These are phyloP conservation scores for Labia minor DNA, from an alignment of 2,888 invertebrate species.

Conservation along the genomic window DNA sequence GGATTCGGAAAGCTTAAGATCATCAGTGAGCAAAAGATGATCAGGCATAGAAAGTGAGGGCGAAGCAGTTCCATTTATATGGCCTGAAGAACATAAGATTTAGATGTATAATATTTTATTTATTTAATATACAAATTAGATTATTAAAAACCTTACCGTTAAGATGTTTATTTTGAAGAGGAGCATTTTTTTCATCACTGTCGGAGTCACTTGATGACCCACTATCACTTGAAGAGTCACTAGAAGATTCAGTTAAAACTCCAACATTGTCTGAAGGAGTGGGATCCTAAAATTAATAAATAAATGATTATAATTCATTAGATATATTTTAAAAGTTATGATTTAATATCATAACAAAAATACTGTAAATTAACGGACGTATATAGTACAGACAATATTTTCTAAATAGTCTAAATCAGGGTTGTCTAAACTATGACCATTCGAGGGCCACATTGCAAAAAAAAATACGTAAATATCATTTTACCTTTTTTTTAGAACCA, in stretches of 20 bases:
- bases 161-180: constrained; percentile 20
- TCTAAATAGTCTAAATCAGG: too few relatives aligned
- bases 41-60: constrained; percentile 42
- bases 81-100: constrained; percentile 30
- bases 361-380: too few relatives aligned
- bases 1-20: constrained; percentile 76
- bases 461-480: too few relatives aligned
- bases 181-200: constrained; percentile 33
- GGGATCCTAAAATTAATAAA: constrained; percentile 33
- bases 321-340: constrained; percentile 4
- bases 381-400: too few relatives aligned
- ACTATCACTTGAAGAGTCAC: constrained; percentile 36
- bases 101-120: neutral
- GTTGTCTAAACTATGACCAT: too few relatives aligned
- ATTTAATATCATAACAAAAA: too few relatives aligned
- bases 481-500: too few relatives aligned
- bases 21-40: constrained; percentile 60
- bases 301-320: constrained; percentile 17
- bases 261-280: constrained; percentile 28
- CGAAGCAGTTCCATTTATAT: constrained; percentile 33
- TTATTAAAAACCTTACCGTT: constrained; percentile 21
- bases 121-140: constrained; percentile 19
- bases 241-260: constrained; percentile 42
- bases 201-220: constrained; percentile 39
- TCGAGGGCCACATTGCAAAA: too few relatives aligned